Base-by-base conservation (phyloP, 2,888 invertebrate genomes). In the Eilema caniola region DNA sequence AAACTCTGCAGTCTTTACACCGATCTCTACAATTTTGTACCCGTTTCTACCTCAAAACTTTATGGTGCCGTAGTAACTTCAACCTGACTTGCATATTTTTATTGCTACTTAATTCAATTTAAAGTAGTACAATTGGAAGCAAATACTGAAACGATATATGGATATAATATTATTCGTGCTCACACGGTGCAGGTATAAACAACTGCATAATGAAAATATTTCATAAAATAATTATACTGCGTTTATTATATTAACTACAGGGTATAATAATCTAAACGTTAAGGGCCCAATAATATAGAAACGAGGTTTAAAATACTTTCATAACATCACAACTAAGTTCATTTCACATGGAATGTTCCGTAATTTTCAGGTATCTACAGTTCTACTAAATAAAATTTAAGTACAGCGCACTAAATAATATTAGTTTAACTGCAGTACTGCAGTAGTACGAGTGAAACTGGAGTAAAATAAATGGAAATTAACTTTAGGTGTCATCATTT, bases 1-100 rank as follows among this genome's bases (percentile, higher is more conserved):
- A 33, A n/a, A 74, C 66, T 71, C 75, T 60, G 75, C 65, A 69
- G 25, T 56, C 41, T 62, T 61, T 57, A 28, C 56, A 62, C 20
- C 10, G 37, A 47, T 47, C 24, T 37, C 16, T 25, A 67, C 59
- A 72, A 79, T 57, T 78, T 71, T 56, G 59, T 76, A 41, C 69
- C 67, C 78, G 57, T 78, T 71, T 56, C 61, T 76, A 41, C 69
- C 67, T 66, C 66, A 60, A 59, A 72, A 70, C 53, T 72, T 78
- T 41, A 47, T 53, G 47, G 60, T 53, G 68, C 61, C 60, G 66
- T 59, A 41, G 65, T 61, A 10, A 69, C 67, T 62, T 71, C 47
- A 28, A 41, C 10, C 31, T 64, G 3, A 24, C 20, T 41, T 25
- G 41, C 37, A 41, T 25, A 41, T 8, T 69, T 23, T 64, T 59